Base-by-base conservation (phyloP, 2,797 vertebrate genomes). In the Trachurus trachurus region DNA sequence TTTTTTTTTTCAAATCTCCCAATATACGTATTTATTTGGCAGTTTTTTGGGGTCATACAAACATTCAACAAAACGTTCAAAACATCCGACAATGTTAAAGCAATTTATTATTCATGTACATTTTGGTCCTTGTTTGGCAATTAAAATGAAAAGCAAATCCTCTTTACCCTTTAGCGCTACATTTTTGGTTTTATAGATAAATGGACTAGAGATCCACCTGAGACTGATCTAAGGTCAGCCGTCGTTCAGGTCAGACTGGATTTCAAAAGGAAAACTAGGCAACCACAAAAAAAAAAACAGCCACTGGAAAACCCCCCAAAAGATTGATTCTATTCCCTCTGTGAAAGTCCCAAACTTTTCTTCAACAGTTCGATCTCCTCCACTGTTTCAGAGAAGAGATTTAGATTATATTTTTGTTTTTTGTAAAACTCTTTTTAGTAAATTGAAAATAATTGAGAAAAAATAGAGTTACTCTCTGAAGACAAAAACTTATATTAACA, bases 1-100 rank as follows among this genome's bases (percentile, higher is more conserved):
- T 26, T 26, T 3, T 26, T 26, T 26, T 26, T 26, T 3, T 26
- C n/a, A 26, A 26, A 26, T 0, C 3, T 67, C 1, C 69, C 0
- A 37, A 44, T 11, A 17, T 0, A 37, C n/a, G n/a, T 87, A 34
- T 34, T 87, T 82, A 77, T 73, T 81, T 34, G 6, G 39, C 12
- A 66, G 22, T 42, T 66, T 60, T 44, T 40, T 40, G 39, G 3
- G 26, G 26, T 21, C 15, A 39, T 10, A 63, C n/a, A 80, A 63
- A 74, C 54, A 73, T 1, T 58, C 26, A 26, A 26, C 26, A 26
- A 26, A 26, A 26, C 26, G 31, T 34, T 34, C 31, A 34, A 34
- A 34, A 34, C 31, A 6, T 62, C 4, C 10, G 31, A 56, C 39
- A 72, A 31, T 29, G 53, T 19, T 66, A 67, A 76, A 82, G 64